Evolutionary conservation across 2,888 invertebrate genomes (phyloP), one percentile per base, ranked within the genome.

Genomic region (Pammene fasciana): DNA sequence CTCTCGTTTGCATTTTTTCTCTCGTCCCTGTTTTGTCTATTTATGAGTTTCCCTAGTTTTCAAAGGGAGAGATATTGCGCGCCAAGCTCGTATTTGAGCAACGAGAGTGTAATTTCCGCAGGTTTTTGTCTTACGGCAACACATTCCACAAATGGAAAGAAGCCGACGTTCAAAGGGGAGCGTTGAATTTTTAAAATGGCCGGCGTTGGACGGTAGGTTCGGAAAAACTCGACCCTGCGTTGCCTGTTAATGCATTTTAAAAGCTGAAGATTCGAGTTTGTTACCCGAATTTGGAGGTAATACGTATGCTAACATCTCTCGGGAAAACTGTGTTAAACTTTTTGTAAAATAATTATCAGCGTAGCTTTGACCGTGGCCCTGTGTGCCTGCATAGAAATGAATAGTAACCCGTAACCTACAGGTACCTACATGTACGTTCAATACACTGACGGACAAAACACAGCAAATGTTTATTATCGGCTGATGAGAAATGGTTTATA

Each of bases 91-190:
- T 88, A 87, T 89, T 90, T 89, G 89, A 88, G 82, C 82, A 86
- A 88, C 86, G 87, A 86, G 88, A 88, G 86, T 84, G 87, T 89
- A 90, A 89, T 89, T 89, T 87, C 87, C 87, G 82, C 84, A 80
- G 86, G 90, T 90, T 90, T 52, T 90, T 90, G 89, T 90, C 88
- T 90, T 84, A 86, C 82, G 85, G 85, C 84, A 82, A 83, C 83
- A 85, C 85, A 82, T 83, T 80, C 79, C 83, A 86, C 86, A 87
- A 89, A 90, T 89, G 88, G 86, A 86, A 89, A 88, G 88, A 87
- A 81, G 86, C 77, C 82, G 81, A 79, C 85, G 79, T 86, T 86
- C 87, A 90, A 89, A 89, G 86, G 77, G 78, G 72, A 77, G 75
- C 81, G 79, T 74, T 89, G 84, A 86, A 90, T 90, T 90, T 89